A percentile compares a stretch with the other conserved stretches of the same genome.
phyloP scores from a whole-genome alignment of 1,140 invertebrate species.

The Danaus melanippus region DNA sequence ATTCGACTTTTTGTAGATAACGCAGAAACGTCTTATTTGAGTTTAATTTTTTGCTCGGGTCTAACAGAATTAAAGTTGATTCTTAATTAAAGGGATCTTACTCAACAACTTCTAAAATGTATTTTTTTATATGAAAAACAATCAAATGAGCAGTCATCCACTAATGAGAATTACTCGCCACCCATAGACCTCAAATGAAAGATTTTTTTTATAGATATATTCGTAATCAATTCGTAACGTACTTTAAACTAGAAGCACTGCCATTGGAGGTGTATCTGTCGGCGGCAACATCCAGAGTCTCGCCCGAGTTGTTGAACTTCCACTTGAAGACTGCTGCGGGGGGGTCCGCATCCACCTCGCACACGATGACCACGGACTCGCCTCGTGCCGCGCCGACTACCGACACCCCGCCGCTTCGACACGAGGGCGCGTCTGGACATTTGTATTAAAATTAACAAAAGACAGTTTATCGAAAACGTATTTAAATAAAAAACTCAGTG shows the following conservation, averaged over 20 bases:
- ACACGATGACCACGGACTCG: constrained; percentile 86
- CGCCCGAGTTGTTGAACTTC: constrained; percentile 93
- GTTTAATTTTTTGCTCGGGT: too few species aligned
- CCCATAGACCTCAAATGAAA: too few species aligned
- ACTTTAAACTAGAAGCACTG: constrained; percentile 77
- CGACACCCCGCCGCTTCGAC: constrained; percentile 76
- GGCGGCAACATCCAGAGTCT: constrained; percentile 83
- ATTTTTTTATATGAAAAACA: too few species aligned
- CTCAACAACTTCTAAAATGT: too few species aligned
- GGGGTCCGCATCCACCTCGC: constrained; percentile 90
- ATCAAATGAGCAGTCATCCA: too few species aligned
- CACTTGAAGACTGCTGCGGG: constrained; percentile 87
- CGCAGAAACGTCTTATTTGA: constrained; percentile 3
- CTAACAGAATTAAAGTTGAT: too few species aligned
- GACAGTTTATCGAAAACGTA: neutral
- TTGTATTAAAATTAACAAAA: neutral
- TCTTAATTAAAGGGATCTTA: too few species aligned
- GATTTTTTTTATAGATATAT: too few species aligned
- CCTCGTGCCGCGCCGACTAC: constrained; percentile 88
- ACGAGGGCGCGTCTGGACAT: constrained; percentile 83
- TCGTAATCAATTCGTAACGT: neutral
- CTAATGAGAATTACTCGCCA: too few species aligned
- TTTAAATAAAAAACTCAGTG: neutral
- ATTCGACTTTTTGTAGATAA: constrained; percentile 9
- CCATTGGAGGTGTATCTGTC: constrained; percentile 81